Conservation (phyloP, 2,113 vertebrate species). For the Bubo bubo region DNA sequence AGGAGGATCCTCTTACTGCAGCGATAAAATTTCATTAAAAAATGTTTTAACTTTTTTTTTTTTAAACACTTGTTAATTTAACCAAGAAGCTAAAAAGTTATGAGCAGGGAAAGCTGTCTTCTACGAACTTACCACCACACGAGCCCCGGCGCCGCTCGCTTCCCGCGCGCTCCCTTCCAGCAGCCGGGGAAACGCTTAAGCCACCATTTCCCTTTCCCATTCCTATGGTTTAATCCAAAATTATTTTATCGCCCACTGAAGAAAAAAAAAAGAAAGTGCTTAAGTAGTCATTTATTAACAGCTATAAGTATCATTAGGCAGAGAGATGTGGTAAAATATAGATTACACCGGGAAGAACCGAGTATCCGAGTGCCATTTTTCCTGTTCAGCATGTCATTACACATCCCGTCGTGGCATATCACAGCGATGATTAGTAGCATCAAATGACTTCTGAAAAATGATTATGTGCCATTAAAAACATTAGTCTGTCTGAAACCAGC, state of each 20-base stretch:
- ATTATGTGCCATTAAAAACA: slow-evolving; percentile 80
- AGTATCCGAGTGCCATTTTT: slow-evolving; percentile 55
- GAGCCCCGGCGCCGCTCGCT: accelerated
- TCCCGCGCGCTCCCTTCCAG: neutral
- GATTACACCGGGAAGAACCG: slow-evolving; percentile 42
- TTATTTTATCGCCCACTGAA: neutral
- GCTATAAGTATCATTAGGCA: slow-evolving; percentile 57
- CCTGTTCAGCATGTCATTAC: slow-evolving; percentile 71
- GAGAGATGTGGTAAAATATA: slow-evolving; percentile 60
- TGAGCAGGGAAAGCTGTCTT: neutral
- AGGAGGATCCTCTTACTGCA: slow-evolving; percentile 25
- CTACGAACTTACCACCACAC: accelerated
- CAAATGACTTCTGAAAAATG: slow-evolving; percentile 81
- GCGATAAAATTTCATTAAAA: neutral
- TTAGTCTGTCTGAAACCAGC: slow-evolving; percentile 76
- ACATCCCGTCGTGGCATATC: slow-evolving; percentile 62
- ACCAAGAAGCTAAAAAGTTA: neutral
- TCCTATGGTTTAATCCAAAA: neutral
- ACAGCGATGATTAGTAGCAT: slow-evolving; percentile 76
- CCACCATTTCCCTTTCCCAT: neutral
- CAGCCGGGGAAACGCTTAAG: accelerated
- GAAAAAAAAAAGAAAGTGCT: neutral
- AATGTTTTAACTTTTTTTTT: neutral
- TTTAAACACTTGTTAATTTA: neutral
- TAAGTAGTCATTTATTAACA: slow-evolving; percentile 64